phyloP scores from a whole-genome alignment of 2,113 vertebrate genomes.

The Crypturellus undulatus region DNA sequence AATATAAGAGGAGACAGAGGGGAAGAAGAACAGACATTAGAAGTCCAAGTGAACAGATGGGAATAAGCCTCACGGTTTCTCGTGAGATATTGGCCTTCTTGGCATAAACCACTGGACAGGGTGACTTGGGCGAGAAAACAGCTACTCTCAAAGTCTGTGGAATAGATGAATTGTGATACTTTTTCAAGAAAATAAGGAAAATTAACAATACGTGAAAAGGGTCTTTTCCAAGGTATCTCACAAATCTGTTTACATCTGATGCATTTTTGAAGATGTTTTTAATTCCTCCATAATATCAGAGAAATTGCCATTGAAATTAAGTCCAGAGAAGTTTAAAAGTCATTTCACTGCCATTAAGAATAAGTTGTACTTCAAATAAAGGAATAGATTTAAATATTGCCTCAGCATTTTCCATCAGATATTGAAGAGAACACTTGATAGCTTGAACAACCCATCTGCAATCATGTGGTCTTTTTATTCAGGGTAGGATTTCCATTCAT shows the following conservation, averaged over 20 bases:
- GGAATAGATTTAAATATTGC: slow-evolving; percentile 65
- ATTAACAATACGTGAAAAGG: slow-evolving; percentile 74
- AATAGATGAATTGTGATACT: slow-evolving; percentile 41
- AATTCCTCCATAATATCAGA: slow-evolving; percentile 75
- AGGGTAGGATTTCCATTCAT: slow-evolving; percentile 81
- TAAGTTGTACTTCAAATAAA: slow-evolving; percentile 83
- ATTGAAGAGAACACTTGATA: slow-evolving; percentile 83
- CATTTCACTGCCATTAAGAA: slow-evolving; percentile 75
- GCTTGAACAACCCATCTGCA: slow-evolving; percentile 79
- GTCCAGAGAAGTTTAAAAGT: slow-evolving; percentile 81
- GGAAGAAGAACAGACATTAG: not conserved
- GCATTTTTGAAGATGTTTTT: slow-evolving; percentile 75
- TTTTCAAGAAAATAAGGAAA: not conserved
- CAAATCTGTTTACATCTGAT: slow-evolving; percentile 77
- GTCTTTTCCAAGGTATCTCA: slow-evolving; percentile 69
- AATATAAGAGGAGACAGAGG: not conserved
- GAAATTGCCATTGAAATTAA: slow-evolving; percentile 80
- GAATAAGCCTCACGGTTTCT: not conserved
- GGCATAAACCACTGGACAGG: not conserved
- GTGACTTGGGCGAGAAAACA: not conserved
- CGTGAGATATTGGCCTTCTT: not conserved
- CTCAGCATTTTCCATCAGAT: slow-evolving; percentile 83
- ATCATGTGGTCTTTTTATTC: slow-evolving; percentile 81
- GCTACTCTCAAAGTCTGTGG: not conserved
- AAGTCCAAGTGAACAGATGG: not conserved